Evolutionary conservation across 2,888 invertebrate species (phyloP).

Genomic region (Baccha elongata): DNA sequence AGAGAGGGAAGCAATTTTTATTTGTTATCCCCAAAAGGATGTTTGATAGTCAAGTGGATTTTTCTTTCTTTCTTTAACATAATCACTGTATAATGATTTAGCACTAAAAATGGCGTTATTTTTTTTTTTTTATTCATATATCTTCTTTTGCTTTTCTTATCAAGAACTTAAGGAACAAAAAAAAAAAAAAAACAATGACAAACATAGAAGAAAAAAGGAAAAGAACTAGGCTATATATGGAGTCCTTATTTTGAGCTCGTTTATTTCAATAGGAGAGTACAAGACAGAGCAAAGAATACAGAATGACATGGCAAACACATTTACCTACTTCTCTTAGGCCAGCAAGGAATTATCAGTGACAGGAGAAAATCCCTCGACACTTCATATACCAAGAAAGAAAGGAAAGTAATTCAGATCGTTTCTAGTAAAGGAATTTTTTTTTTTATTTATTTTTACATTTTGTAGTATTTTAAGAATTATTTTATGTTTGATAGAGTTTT

Average conservation of each 20-base stretch:
- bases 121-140: background rate
- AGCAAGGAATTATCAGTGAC: background rate
- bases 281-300: background rate
- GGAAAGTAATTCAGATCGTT: slow-evolving; percentile 14
- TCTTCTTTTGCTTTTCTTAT: background rate
- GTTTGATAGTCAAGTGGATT: slow-evolving; percentile 64
- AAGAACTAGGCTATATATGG: slow-evolving; percentile 17
- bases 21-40: slow-evolving; percentile 39
- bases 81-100: slow-evolving; percentile 67
- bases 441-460: background rate
- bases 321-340: slow-evolving; percentile 40
- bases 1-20: background rate
- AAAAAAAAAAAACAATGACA: slow-evolving; percentile 4
- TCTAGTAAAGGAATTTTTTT: background rate
- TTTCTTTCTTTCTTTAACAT: too few relatives aligned
- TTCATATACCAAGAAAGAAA: background rate
- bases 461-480: background rate
- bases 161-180: slow-evolving; percentile 16
- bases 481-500: background rate
- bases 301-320: slow-evolving; percentile 39
- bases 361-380: slow-evolving; percentile 8
- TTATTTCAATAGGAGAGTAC: slow-evolving; percentile 1
- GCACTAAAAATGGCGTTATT: slow-evolving; percentile 52
- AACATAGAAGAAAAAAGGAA: background rate
- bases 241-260: slow-evolving; percentile 20